Percentiles rank a stretch among this genome's conserved stretches.
phyloP scores from a whole-genome alignment of 2,888 invertebrate genomes.

The Barypeithes pellucidus region DNA sequence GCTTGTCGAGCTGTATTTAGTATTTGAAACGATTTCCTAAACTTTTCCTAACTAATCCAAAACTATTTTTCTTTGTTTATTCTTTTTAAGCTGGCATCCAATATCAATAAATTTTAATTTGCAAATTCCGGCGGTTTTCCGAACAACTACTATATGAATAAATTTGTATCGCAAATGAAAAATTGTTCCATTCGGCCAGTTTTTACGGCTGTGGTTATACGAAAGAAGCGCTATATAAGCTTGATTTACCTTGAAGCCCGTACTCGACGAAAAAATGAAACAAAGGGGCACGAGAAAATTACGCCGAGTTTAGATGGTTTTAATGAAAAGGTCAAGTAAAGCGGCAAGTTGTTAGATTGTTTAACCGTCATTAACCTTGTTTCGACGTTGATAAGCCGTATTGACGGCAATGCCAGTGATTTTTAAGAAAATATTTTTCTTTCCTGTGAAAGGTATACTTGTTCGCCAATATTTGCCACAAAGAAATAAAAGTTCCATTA shows the following conservation, averaged over 20 bases:
- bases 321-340: background rate
- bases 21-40: background rate
- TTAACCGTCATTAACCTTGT: background rate
- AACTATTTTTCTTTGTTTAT: conserved; percentile 16
- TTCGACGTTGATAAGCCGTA: too few species aligned
- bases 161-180: conserved; percentile 49
- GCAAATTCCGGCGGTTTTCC: conserved; percentile 45
- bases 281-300: conserved; percentile 20
- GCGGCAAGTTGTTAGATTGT: background rate
- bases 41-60: background rate
- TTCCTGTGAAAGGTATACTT: too few species aligned
- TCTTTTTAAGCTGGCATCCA: conserved; percentile 31
- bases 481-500: too few species aligned
- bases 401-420: too few species aligned
- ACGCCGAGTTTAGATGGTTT: background rate
- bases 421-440: too few species aligned
- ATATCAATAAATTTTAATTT: conserved; percentile 51
- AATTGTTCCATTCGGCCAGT: conserved; percentile 38
- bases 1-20: too few species aligned
- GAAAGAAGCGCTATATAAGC: conserved; percentile 44
- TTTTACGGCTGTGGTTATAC: conserved; percentile 39
- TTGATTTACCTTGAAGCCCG: conserved; percentile 39
- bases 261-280: conserved; percentile 27
- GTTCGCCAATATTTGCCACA: too few species aligned
- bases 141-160: conserved; percentile 48